These are phyloP conservation scores for Steinernema khuongi DNA, from an alignment of 1,140 invertebrate species.

Conservation along the genomic window DNA sequence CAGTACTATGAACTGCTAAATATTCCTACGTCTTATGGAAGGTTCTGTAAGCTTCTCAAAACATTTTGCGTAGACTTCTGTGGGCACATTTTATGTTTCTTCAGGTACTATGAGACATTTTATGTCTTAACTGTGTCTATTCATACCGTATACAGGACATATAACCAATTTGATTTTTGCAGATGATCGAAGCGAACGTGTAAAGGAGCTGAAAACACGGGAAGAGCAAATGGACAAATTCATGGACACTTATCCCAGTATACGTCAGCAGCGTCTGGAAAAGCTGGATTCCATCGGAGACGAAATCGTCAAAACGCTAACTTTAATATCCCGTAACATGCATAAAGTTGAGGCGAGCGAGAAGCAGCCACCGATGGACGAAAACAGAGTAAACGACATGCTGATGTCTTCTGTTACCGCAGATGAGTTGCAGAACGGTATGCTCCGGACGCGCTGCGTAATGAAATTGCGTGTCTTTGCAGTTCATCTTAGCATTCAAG, in stretches of 20 bases:
- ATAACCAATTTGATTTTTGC: not conserved
- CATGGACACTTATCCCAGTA: not conserved
- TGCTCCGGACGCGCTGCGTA: not conserved
- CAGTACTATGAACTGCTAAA: too few relatives aligned
- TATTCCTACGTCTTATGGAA: too few relatives aligned
- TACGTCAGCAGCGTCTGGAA: not conserved
- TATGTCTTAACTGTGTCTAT: too few relatives aligned
- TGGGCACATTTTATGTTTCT: too few relatives aligned
- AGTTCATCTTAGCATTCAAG: constrained; percentile 5
- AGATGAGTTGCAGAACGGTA: not conserved
- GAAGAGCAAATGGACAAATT: constrained; percentile 7
- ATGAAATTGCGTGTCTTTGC: not conserved
- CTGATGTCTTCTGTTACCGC: not conserved
- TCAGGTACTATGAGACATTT: too few relatives aligned
- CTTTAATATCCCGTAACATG: not conserved
- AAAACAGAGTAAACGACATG: not conserved
- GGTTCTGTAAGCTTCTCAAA: too few relatives aligned
- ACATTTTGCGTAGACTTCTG: too few relatives aligned
- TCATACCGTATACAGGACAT: too few relatives aligned
- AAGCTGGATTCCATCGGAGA: not conserved
- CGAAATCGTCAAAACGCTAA: not conserved
- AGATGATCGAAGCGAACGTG: constrained; percentile 9
- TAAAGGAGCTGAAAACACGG: not conserved
- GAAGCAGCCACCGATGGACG: not conserved
- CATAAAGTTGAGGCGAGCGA: not conserved